Evolutionary conservation across 2,797 vertebrate species (phyloP).

Genomic region (Zenarchopterus dispar): DNA sequence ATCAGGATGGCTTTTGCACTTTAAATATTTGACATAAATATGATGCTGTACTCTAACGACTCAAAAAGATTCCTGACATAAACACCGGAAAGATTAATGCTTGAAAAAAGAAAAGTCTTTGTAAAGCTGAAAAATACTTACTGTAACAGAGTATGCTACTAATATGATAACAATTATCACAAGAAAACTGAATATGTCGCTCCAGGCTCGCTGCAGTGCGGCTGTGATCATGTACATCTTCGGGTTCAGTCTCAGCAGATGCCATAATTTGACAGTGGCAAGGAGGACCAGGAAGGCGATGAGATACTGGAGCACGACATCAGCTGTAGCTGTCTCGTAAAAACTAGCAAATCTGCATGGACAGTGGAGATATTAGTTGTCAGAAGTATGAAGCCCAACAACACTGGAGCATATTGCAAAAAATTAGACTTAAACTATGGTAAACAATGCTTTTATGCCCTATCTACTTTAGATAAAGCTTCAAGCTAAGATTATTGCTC

Average conservation of each 20-base stretch:
- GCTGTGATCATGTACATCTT: constrained; percentile 90
- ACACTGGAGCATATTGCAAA: too few relatives aligned
- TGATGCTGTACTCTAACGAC: neutral
- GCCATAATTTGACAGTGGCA: constrained; percentile 92
- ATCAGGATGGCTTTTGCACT: too few relatives aligned
- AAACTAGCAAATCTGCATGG: constrained; percentile 85
- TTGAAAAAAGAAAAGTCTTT: neutral
- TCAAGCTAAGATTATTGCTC: too few relatives aligned
- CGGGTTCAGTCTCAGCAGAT: constrained; percentile 90
- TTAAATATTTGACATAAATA: too few relatives aligned
- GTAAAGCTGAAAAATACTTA: constrained; percentile 67
- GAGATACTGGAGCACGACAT: constrained; percentile 86
- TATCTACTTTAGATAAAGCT: too few relatives aligned
- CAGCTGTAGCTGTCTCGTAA: constrained; percentile 85
- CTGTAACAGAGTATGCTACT: constrained; percentile 86
- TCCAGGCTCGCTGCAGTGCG: constrained; percentile 86
- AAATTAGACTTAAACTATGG: neutral
- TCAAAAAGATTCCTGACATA: neutral
- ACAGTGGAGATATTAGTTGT: neutral
- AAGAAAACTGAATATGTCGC: constrained; percentile 87
- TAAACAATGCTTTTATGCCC: too few relatives aligned
- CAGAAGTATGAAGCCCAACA: neutral
- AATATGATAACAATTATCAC: constrained; percentile 86
- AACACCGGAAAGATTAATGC: neutral
- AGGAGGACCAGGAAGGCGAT: constrained; percentile 92